Evolutionary conservation across 2,888 invertebrate genomes (phyloP), one percentile per base, ranked within the genome.

Genomic region (Atethmia centrago): DNA sequence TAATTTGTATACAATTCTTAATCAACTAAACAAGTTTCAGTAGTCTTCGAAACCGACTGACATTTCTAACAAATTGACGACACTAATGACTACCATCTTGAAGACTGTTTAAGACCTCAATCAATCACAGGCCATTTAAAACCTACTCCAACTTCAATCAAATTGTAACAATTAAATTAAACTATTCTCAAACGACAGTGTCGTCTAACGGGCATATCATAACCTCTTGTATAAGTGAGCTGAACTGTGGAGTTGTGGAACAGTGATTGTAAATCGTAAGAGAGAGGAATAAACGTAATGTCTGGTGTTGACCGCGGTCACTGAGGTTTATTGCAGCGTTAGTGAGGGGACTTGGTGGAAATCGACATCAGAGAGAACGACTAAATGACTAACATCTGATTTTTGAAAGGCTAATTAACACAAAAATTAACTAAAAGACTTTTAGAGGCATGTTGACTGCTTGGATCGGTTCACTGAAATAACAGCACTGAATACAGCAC

Each of bases 111-210:
- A 67, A 82, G 31, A 53, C 53, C 64, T 12, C 31, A 64, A 83
- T 79, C 69, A 81, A 79, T 81, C 80, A 83, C 74, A 56, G 45
- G 10, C 28, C 59, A 67, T 55, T 80, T 49, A 53, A 68, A 68
- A 58, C n/a, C 45, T 67, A 79, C 56, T 83, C 53, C 25, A 83
- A 83, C 53, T 71, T 49, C 62, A 62, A 80, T 84, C 66, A 71
- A 79, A 67, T n/a, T 25, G 19, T 28, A 66, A 55, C 25, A 67
- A 70, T 75, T 58, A 69, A 76, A 84, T 75, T 58, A 69, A 76
- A 84, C 84, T 75, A 75, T 49, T 71, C 42, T 69, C 51, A 47
- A 67, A 51, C 80, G 64, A 80, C 31, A 69, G 25, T 36, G 55
- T 58, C 28, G 58, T 42, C 66, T 64, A 80, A 82, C 62, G 62